phyloP scores from a whole-genome alignment of 1,140 invertebrate species.

The Drosophila sucinea region DNA sequence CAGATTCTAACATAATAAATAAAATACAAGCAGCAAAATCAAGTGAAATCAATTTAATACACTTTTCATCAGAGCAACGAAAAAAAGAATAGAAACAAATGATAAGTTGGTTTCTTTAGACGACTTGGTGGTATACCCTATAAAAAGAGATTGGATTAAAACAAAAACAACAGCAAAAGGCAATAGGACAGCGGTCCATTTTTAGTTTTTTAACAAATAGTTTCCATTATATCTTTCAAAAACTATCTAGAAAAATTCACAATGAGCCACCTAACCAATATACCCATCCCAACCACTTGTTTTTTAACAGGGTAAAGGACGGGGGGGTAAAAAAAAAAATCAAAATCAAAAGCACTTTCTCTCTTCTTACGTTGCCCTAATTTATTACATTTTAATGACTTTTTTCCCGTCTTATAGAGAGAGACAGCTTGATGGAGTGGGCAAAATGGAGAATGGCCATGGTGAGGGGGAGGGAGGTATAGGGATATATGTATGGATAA shows the following conservation, averaged over 20 bases:
- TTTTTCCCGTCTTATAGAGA: slow-evolving; percentile 61
- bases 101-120: neutral
- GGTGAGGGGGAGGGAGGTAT: neutral
- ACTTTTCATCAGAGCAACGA: slow-evolving; percentile 45
- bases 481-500: neutral
- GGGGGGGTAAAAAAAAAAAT: neutral
- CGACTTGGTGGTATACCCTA: neutral
- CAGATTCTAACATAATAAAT: slow-evolving; percentile 53
- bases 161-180: too few species aligned
- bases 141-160: neutral
- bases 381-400: slow-evolving; percentile 80
- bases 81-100: neutral
- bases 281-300: too few species aligned
- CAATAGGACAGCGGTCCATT: too few species aligned
- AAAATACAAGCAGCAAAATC: slow-evolving; percentile 66
- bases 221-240: too few species aligned
- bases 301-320: too few species aligned
- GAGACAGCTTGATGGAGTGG: neutral
- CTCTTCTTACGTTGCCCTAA: slow-evolving; percentile 64
- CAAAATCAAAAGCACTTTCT: neutral
- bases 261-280: too few species aligned
- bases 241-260: too few species aligned
- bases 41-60: slow-evolving; percentile 75
- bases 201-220: too few species aligned
- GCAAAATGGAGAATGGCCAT: neutral